phyloP scores from a whole-genome alignment of 2,797 vertebrate genomes.

The Pelochelys cantorii region DNA sequence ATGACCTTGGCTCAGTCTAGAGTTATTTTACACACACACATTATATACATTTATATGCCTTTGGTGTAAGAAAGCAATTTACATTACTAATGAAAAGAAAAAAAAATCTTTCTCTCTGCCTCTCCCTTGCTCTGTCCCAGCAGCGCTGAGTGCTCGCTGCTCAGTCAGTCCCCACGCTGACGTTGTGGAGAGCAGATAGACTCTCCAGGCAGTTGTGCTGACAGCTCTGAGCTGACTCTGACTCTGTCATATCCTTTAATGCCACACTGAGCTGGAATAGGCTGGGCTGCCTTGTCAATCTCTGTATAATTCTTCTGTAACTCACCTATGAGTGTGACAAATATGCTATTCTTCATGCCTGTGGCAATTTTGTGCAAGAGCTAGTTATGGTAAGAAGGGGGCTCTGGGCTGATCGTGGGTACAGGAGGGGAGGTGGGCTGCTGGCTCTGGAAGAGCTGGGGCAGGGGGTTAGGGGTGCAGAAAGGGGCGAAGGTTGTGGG shows the following conservation, averaged over 20 bases:
- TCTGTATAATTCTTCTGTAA: neutral
- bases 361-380: slow-evolving; percentile 44
- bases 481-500: too few species aligned
- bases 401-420: too few species aligned
- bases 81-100: neutral
- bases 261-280: neutral
- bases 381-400: slow-evolving; percentile 6
- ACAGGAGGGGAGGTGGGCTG: too few species aligned
- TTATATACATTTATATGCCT: neutral
- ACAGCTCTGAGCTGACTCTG: neutral
- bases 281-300: neutral
- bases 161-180: rapidly evolving
- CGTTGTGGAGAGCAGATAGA: neutral
- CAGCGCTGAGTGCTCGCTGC: neutral
- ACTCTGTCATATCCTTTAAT: rapidly evolving
- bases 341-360: neutral
- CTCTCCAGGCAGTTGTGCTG: neutral
- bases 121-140: rapidly evolving
- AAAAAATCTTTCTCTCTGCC: neutral
- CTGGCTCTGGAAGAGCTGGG: too few species aligned
- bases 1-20: neutral
- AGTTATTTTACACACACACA: neutral
- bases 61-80: neutral
- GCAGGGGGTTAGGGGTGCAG: too few species aligned
- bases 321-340: slow-evolving; percentile 7